These are phyloP conservation scores for Cuculus canorus DNA, from an alignment of 2,797 vertebrate genomes.

Conservation along the genomic window DNA sequence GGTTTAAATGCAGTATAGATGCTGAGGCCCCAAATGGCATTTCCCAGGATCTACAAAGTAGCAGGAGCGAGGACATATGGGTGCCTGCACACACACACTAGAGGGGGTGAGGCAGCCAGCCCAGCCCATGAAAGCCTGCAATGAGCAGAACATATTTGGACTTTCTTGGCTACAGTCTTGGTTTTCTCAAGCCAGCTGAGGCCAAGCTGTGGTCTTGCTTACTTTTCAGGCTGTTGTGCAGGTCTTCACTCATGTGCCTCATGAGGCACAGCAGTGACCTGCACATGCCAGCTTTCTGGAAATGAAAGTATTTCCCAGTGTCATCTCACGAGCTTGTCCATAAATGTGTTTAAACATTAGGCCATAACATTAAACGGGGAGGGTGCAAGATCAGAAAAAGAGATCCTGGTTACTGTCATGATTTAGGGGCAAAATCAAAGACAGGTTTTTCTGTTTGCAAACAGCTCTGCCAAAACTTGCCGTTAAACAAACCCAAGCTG, in stretches of 20 bases:
- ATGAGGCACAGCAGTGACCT: neutral
- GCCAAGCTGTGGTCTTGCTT: neutral
- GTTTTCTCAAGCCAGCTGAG: neutral
- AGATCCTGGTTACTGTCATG: neutral
- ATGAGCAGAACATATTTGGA: rapidly evolving
- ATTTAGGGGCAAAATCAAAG: neutral
- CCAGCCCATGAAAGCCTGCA: neutral
- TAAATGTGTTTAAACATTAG: neutral
- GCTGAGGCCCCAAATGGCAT: neutral
- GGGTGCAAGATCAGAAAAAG: neutral
- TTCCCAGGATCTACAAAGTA: neutral
- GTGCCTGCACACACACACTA: no score
- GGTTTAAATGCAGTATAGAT: neutral
- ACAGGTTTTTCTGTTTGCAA: neutral
- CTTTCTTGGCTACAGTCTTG: neutral
- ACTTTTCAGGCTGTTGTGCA: neutral
- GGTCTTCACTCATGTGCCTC: neutral
- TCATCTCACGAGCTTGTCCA: neutral
- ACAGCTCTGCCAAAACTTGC: neutral
- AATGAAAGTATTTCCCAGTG: neutral
- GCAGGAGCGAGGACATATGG: rapidly evolving
- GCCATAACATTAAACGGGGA: neutral
- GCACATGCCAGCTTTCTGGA: neutral
- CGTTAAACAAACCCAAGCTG: neutral
- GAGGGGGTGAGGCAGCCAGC: neutral